Evolutionary conservation across 2,888 invertebrate genomes (phyloP).

Genomic region (Operophtera brumata): DNA sequence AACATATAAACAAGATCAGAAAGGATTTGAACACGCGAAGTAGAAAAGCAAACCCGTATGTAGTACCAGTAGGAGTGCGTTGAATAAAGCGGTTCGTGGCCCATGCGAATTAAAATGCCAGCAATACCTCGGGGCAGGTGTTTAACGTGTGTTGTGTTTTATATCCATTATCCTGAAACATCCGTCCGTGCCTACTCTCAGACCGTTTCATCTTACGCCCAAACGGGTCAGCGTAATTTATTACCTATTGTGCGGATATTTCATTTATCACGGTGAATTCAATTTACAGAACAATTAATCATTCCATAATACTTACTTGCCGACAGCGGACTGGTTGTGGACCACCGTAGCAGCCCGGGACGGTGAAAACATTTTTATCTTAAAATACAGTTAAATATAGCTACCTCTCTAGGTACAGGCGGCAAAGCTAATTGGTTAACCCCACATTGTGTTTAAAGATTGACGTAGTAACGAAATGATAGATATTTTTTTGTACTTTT

Average conservation of each 20-base stretch:
- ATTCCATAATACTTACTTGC: slow-evolving; percentile 77
- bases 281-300: slow-evolving; percentile 80
- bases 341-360: slow-evolving; percentile 47
- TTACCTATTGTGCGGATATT: slow-evolving; percentile 80
- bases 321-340: slow-evolving; percentile 68
- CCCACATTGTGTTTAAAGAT: too few species aligned
- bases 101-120: slow-evolving; percentile 55
- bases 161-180: slow-evolving; percentile 65
- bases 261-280: slow-evolving; percentile 81
- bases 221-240: slow-evolving; percentile 78
- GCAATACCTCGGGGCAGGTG: slow-evolving; percentile 64
- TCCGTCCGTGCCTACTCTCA: slow-evolving; percentile 69
- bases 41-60: slow-evolving; percentile 6
- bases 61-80: slow-evolving; percentile 15
- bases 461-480: too few species aligned
- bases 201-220: slow-evolving; percentile 75
- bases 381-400: slow-evolving; percentile 27
- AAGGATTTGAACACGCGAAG: slow-evolving; percentile 13
- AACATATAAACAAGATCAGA: not conserved
- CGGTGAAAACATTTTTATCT: slow-evolving; percentile 55
- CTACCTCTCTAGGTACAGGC: not conserved
- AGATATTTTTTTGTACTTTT: too few species aligned
- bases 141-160: slow-evolving; percentile 67
- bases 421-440: too few species aligned
- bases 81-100: slow-evolving; percentile 44